Evolutionary conservation across 2,113 vertebrate genomes (phyloP), one percentile per base, ranked within the genome.

Genomic region (Sorex araneus): DNA sequence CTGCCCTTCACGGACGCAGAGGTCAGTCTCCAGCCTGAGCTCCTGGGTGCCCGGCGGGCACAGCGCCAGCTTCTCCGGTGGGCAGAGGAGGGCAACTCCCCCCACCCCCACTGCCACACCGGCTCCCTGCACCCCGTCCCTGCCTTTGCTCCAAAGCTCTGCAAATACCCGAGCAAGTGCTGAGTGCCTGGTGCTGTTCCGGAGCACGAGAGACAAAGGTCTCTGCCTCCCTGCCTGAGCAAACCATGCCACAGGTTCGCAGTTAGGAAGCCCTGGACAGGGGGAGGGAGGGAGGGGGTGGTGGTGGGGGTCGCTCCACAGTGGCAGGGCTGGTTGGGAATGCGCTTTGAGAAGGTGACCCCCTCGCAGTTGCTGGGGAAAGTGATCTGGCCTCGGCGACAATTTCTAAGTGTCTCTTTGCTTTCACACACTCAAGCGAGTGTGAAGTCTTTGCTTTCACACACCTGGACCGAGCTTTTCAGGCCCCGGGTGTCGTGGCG

Each of bases 81-180:
- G 21, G 57, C 18, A 60, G 57, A 50, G 40, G 47, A 50, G 47
- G 13, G 57, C 19, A 23, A 19, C 18, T 60, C 23, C 18, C 47
- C 45, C 11, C 45, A 6, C 6, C 45, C n/a, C 9, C 47, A 50
- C 47, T 74, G 7, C n/a, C 8, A 40, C 21, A 19, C 3, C 27
- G 74, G 27, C 8, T 7, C 69, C 28, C n/a, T 66, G 34, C 60
- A 60, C 18, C 60, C 4, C 54, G 67, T 70, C 73, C 9, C 2
- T 69, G 63, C 9, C 47, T 94, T 43, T 57, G 32, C 57, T 76
- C 60, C 6, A 67, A 43, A 19, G 18, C 27, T 43, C 74, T 84
- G 27, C 67, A 95, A 89, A 89, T 89, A 85, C 57, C 88, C 91
- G 79, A 95, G 47, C 57, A 45, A 28, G 2, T 9, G 1, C 45